phyloP scores from a whole-genome alignment of 1,140 invertebrate species.

The Planococcus citri region DNA sequence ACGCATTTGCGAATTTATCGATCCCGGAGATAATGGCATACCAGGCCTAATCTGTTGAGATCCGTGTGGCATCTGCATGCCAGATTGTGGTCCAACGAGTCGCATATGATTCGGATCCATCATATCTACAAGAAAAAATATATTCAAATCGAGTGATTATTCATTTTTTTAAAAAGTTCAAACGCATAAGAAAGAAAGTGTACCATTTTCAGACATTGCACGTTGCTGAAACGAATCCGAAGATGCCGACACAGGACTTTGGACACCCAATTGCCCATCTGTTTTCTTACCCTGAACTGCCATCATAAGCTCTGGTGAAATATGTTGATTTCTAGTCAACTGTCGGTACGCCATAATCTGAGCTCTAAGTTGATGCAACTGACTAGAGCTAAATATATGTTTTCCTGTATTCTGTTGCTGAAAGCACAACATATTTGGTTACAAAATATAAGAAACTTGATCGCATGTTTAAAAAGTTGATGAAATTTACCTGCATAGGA shows the following conservation, averaged over 20 bases:
- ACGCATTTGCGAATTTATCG: conserved; percentile 2
- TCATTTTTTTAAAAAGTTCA: no score
- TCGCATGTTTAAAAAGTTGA: no score
- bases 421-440: conserved; percentile 29
- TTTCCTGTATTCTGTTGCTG: conserved; percentile 35
- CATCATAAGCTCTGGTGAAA: conserved; percentile 61
- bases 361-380: conserved; percentile 73
- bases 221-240: neutral
- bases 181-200: no score
- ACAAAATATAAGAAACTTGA: no score
- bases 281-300: conserved; percentile 48
- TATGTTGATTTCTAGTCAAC: conserved; percentile 76
- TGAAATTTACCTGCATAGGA: conserved; percentile 36
- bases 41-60: neutral
- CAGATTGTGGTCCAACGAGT: neutral
- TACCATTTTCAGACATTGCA: neutral
- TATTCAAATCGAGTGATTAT: no score
- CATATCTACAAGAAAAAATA: neutral
- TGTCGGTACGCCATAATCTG: conserved; percentile 92
- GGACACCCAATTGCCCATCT: neutral
- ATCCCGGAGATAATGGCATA: neutral
- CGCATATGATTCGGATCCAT: neutral
- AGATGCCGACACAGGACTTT: neutral
- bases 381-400: conserved; percentile 47
- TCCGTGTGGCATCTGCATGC: neutral